Conservation (phyloP, 1,140 invertebrate genomes). For the Ceratitis capitata region DNA sequence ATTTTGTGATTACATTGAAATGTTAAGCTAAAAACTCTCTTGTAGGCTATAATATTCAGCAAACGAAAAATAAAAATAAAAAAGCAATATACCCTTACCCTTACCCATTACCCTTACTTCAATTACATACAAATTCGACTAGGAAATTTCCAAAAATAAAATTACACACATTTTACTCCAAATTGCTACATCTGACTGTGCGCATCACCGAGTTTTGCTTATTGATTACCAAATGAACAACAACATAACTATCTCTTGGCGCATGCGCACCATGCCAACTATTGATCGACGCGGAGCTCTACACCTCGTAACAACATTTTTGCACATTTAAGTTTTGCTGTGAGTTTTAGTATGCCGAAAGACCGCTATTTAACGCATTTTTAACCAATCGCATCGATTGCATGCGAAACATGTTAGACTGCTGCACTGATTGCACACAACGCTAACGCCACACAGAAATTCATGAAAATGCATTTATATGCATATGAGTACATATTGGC, state of each 20-base stretch:
- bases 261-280: too few species aligned
- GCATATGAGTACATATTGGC: not conserved
- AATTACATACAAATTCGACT: not conserved
- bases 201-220: not conserved
- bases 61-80: too few species aligned
- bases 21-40: too few species aligned
- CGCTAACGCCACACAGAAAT: too few species aligned
- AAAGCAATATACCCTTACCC: too few species aligned
- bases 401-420: not conserved
- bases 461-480: too few species aligned
- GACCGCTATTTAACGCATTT: slow-evolving; percentile 15
- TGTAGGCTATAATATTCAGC: not conserved
- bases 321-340: slow-evolving; percentile 2
- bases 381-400: not conserved
- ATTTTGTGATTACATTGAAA: too few species aligned
- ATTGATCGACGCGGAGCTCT: not conserved
- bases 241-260: not conserved
- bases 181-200: not conserved
- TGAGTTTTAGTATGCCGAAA: not conserved
- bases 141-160: slow-evolving; percentile 1
- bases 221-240: slow-evolving; percentile 26
- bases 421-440: not conserved
- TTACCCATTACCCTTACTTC: not conserved
- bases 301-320: not conserved
- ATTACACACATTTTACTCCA: not conserved